phyloP scores from a whole-genome alignment of 1,140 invertebrate species.

The Caenorhabditis briggsae region DNA sequence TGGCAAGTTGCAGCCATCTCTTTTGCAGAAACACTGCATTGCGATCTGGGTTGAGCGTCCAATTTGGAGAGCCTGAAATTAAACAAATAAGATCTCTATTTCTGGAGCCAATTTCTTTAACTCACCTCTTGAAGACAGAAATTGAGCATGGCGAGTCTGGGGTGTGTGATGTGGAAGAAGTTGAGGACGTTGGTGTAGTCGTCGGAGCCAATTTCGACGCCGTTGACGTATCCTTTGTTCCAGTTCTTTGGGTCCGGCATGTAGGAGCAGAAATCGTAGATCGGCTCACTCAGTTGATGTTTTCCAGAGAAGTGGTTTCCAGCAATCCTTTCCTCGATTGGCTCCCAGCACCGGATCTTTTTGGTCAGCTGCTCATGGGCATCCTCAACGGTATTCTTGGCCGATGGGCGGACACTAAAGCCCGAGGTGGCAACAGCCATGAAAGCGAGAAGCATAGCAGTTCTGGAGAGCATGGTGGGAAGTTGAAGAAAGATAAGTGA shows the following conservation, averaged over 20 bases:
- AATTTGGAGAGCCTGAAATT: neutral
- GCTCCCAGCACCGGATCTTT: neutral
- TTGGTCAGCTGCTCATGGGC: neutral
- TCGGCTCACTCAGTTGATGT: neutral
- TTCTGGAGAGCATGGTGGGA: no score
- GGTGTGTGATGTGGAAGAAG: neutral
- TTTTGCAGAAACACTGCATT: neutral
- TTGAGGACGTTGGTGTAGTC: neutral
- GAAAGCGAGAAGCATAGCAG: no score
- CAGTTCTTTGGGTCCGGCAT: slow-evolving; percentile 6
- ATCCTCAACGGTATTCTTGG: neutral
- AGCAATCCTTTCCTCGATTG: neutral
- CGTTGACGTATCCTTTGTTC: neutral
- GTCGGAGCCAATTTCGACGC: neutral
- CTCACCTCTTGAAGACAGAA: slow-evolving; percentile 16
- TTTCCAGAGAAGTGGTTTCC: neutral
- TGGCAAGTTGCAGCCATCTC: slow-evolving; percentile 13
- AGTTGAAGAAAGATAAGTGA: no score
- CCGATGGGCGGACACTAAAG: neutral
- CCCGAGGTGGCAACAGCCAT: no score
- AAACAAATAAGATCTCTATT: neutral
- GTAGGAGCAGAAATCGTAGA: neutral
- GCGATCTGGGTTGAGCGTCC: neutral
- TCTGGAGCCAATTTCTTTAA: neutral
- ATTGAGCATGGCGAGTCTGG: neutral